Conservation (phyloP, 92 coral and sea anemone genomes). For the Micromussa lordhowensis region DNA sequence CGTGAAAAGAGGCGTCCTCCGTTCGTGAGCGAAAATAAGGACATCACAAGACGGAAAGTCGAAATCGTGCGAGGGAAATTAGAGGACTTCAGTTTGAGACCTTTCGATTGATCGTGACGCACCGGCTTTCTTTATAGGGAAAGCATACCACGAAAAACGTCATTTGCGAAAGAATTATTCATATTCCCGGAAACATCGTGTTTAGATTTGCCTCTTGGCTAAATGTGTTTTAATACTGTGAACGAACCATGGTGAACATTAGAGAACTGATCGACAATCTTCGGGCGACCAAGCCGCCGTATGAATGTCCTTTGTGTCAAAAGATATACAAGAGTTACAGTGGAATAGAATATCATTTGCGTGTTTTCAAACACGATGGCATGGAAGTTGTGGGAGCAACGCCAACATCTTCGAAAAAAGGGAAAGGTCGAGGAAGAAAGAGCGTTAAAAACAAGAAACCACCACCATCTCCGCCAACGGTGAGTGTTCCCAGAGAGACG, state of each 20-base stretch:
- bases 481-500: slow-evolving; percentile 93
- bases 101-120: slow-evolving; percentile 34
- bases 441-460: slow-evolving; percentile 94
- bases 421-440: slow-evolving; percentile 87
- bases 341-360: slow-evolving; percentile 99
- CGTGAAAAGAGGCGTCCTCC: neutral
- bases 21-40: neutral
- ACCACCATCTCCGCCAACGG: slow-evolving; percentile 95
- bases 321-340: slow-evolving; percentile 99
- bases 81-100: slow-evolving; percentile 25
- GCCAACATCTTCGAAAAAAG: slow-evolving; percentile 85
- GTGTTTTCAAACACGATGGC: slow-evolving; percentile 96
- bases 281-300: slow-evolving; percentile 97
- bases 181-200: slow-evolving; percentile 12
- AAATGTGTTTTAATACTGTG: slow-evolving; percentile 68
- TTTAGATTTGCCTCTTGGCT: neutral
- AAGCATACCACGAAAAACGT: slow-evolving; percentile 45
- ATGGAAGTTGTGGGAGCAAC: slow-evolving; percentile 79
- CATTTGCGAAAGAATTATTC: slow-evolving; percentile 42
- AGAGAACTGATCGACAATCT: slow-evolving; percentile 95
- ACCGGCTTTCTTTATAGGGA: slow-evolving; percentile 45
- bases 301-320: slow-evolving; percentile 99
- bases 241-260: slow-evolving; percentile 86
- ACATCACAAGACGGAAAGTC: slow-evolving; percentile 3
- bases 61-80: slow-evolving; percentile 20